These are phyloP conservation scores for Ictalurus furcatus DNA, from an alignment of 2,113 vertebrate species.

Conservation along the genomic window DNA sequence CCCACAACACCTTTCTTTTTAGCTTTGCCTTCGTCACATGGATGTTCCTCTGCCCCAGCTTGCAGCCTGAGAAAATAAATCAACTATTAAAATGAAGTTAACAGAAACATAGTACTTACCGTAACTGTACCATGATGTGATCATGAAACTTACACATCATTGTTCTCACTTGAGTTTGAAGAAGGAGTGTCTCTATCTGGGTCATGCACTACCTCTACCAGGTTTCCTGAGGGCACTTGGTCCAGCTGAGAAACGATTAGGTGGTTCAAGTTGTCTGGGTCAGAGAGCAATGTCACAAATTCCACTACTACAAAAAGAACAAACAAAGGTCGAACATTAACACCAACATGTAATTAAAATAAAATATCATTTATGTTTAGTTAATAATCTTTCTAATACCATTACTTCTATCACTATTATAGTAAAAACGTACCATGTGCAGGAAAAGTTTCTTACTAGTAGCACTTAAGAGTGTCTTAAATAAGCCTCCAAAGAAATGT, in stretches of 20 bases:
- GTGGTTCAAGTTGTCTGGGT: slow-evolving; percentile 77
- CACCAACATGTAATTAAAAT: not conserved
- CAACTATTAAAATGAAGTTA: slow-evolving; percentile 27
- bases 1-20: slow-evolving; percentile 66
- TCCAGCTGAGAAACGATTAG: slow-evolving; percentile 72
- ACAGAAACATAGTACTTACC: not conserved
- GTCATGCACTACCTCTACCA: slow-evolving; percentile 53
- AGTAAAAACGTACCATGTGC: not conserved
- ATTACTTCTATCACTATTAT: not conserved
- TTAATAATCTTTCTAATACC: not conserved
- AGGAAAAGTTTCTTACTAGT: not conserved
- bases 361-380: not conserved
- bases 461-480: not conserved
- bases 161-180: slow-evolving; percentile 50
- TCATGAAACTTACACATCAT: slow-evolving; percentile 62
- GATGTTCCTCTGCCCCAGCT: slow-evolving; percentile 47
- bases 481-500: not conserved
- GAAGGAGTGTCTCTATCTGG: slow-evolving; percentile 32
- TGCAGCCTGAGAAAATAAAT: slow-evolving; percentile 48
- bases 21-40: slow-evolving; percentile 35
- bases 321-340: not conserved
- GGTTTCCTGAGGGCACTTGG: slow-evolving; percentile 52
- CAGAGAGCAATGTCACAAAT: slow-evolving; percentile 72
- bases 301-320: slow-evolving; percentile 58
- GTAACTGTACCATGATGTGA: not conserved